phyloP scores from a whole-genome alignment of 2,113 vertebrate species.

The Plotosus lineatus region DNA sequence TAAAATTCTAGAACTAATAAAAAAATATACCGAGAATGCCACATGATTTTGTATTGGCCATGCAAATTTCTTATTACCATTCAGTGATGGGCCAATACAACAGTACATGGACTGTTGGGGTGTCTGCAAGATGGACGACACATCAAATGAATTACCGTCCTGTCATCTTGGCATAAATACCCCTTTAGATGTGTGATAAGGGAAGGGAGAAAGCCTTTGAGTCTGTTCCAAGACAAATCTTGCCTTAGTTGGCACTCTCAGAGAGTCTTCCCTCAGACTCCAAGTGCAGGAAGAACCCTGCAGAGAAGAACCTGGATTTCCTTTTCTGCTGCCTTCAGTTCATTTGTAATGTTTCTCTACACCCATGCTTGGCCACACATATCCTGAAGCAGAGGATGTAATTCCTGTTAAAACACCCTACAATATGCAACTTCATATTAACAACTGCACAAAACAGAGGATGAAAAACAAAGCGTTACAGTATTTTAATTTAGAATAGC shows the following conservation, averaged over 20 bases:
- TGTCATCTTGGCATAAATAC: slow-evolving; percentile 67
- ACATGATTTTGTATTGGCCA: slow-evolving; percentile 52
- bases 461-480: background rate
- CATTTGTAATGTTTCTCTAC: slow-evolving; percentile 43
- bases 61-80: slow-evolving; percentile 59
- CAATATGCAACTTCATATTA: background rate
- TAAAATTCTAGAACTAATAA: background rate
- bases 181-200: slow-evolving; percentile 62
- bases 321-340: slow-evolving; percentile 39
- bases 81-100: slow-evolving; percentile 62
- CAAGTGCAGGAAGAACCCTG: slow-evolving; percentile 66
- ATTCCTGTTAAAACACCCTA: background rate
- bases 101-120: slow-evolving; percentile 37
- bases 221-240: slow-evolving; percentile 68
- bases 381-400: slow-evolving; percentile 6
- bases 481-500: background rate
- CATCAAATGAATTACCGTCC: slow-evolving; percentile 57
- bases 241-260: slow-evolving; percentile 59
- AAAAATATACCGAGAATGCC: background rate
- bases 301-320: slow-evolving; percentile 61
- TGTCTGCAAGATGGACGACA: slow-evolving; percentile 52
- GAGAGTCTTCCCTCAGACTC: slow-evolving; percentile 55
- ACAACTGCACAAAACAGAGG: background rate
- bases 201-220: slow-evolving; percentile 60
- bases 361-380: slow-evolving; percentile 22